Base-by-base conservation (phyloP, 37 sponge, comb jelly and placozoan genomes). In the Ianthella basta region DNA sequence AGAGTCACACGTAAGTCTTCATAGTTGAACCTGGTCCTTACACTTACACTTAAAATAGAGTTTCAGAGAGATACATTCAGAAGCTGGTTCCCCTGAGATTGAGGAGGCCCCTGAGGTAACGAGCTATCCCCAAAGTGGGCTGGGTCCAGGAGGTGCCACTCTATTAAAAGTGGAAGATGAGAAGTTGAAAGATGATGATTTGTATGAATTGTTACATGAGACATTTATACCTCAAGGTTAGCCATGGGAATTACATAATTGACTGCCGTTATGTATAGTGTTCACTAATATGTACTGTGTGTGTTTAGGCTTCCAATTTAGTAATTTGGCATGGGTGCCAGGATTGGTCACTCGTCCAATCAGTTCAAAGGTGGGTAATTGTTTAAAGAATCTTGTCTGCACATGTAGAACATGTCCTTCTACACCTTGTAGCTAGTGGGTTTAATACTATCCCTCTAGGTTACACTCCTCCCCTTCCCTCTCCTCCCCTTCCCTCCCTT, bases 401-500 rank as follows among this genome's bases (percentile, higher is more conserved):
- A 44, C 6, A 10, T 44, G 50, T 44, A 44, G 50, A 44, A 10
- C 6, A 44, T 8, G n/a, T 83, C 40, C 37, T 37, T 12, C 67
- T 41, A 4, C 36, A 19, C 35, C 44, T 4, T 15, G 2, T 12
- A n/a, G n/a, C n/a, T n/a, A n/a, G n/a, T n/a, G n/a, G n/a, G n/a
- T n/a, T n/a, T n/a, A n/a, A n/a, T n/a, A n/a, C n/a, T n/a, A n/a
- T n/a, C n/a, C n/a, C n/a, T 14, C 79, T 79, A 39, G 4, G 55
- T 15, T 55, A 40, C 79, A 5, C 79, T 53, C 79, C 29, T 55
- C 39, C 56, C 56, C 56, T 53, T 55, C 56, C 56, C 37, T 50
- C 56, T 50, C 33, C 56, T 10, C 63, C 27, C 27, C 79, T 53
- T 19, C 79, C 56, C 79, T 79, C 79, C 55, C 79, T 79, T 16